Evolutionary conservation across 2,797 vertebrate genomes (phyloP), one percentile per base, ranked within the genome.

Genomic region (Prunella strophiata): DNA sequence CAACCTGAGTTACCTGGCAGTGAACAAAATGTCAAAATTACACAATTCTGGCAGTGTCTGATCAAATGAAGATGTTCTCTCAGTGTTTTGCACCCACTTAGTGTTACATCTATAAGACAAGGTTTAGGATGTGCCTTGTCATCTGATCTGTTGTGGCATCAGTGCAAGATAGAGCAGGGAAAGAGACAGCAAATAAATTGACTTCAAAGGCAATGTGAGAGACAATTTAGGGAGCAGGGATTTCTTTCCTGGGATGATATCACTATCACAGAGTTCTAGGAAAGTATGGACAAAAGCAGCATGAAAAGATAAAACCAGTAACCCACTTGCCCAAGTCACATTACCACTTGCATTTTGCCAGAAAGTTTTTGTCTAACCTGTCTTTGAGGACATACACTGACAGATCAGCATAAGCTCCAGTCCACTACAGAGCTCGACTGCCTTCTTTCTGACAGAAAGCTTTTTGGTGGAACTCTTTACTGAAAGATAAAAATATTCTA

Each of bases 1-100:
- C 55, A 88, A 77, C 30, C 52, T 21, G 25, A 76, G 30, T 57
- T 80, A 89, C 74, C 51, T 34, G n/a, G 17, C 21, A 71, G 58
- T 32, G 91, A 77, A 80, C 1, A 93, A 91, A 87, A 92, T 11
- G 17, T 47, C 77, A 92, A 80, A 96, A 91, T 77, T 22, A 67
- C 15, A 36, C 45, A 50, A 26, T 77, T 91, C 74, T 43, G 52
- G 16, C 21, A 62, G 32, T 13, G 32, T 25, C 71, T 76, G 32
- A 79, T 88, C 42, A 89, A 91, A 45, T 34, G 34, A 92, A 84
- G 38, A 25, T n/a, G 40, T n/a, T 21, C 52, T 70, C 40, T 71
- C 51, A 63, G 23, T 5, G 19, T 55, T 75, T 48, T 4, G 1
- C 38, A 66, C 36, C 59, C 75, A 12, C 40, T 72, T 32, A 80